Evolutionary conservation across 2,797 vertebrate genomes (phyloP), one percentile per base, ranked within the genome.

Genomic region (Enteromius fasciolatus): DNA sequence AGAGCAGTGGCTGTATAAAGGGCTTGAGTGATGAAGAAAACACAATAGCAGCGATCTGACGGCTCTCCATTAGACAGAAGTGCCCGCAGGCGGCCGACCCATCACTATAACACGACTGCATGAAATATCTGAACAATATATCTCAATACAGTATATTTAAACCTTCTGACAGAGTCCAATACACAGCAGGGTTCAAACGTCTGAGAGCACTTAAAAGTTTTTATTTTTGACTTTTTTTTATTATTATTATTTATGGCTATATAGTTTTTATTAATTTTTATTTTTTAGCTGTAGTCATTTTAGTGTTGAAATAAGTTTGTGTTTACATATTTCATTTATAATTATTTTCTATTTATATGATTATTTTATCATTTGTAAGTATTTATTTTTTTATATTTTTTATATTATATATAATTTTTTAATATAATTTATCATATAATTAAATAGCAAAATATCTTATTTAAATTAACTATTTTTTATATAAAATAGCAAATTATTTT

Each of bases 41-140:
- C 44, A 72, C 39, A 73, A 50, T 63, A 61, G 54, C 39, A 66
- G 76, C 5, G 59, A 64, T n/a, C 12, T 81, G 76, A 66, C 59
- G 41, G 23, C 41, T 50, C 25, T 63, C 67, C 78, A 80, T 73
- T 73, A 81, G 79, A 48, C 79, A 12, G 67, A 73, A 73, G 10
- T 20, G 25, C 79, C 75, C 15, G 5, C 50, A 4, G 54, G 69
- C 57, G 1, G 15, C 44, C 39, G 31, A 78, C 46, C 44, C 33
- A 41, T 14, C 39, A 68, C 66, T 15, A 6, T 1, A 36, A 66
- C 63, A 74, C 6, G 76, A 5, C 64, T 20, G 48, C 3, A 57
- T 68, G 36, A 14, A 61, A 76, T 59, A 70, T 25, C n/a, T 3
- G 33, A 52, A 41, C 36, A 11, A 68, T 68, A 52, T 33, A 39